Evolutionary conservation across 1,140 invertebrate genomes (phyloP), one percentile per base, ranked within the genome.

Genomic region (Vollenhovia emeryi): DNA sequence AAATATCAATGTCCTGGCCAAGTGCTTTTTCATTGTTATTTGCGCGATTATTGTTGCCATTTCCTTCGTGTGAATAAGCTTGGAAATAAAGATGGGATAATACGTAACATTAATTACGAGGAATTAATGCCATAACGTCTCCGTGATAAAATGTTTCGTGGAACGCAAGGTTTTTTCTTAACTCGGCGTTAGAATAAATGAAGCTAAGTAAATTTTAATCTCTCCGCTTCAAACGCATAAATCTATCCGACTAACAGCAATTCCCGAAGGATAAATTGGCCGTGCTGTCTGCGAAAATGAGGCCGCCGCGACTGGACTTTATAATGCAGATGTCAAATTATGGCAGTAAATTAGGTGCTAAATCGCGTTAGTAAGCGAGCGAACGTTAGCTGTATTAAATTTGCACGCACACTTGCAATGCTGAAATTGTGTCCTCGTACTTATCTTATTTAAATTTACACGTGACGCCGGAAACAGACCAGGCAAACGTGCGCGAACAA

Each of bases 271-370:
- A 21, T 66, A 66, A 50, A 66, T 78, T 64, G 27, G 75, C 30
- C n/a, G 59, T 66, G 43, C 24, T 62, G 21, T 76, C 36, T 76
- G 18, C n/a, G 30, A 60, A 76, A 76, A 60, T 30, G 24, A 59
- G 30, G 24, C 30, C 18, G 57, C 40, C 8, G 3, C 15, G n/a
- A 30, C 40, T 76, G 57, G 40, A 52, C 59, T 66, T 48, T 50
- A 78, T 66, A 78, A 76, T 64, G 27, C 36, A 76, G 33, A 59
- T 76, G n/a, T 76, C 73, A 60, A 76, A 76, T 76, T 76, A 76
- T 43, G 11, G n/a, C 4, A 66, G 59, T 33, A 79, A 79, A 79
- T 66, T 79, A 68, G 27, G 30, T 50, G n/a, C 11, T 48, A 66
- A 78, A 78, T 78, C 30, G 40, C 43, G 33, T 68, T 66, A 66